Percentiles rank a stretch among this genome's conserved stretches.
Conservation (phyloP, 2,113 vertebrate genomes). For the Capreolus pygargus region DNA sequence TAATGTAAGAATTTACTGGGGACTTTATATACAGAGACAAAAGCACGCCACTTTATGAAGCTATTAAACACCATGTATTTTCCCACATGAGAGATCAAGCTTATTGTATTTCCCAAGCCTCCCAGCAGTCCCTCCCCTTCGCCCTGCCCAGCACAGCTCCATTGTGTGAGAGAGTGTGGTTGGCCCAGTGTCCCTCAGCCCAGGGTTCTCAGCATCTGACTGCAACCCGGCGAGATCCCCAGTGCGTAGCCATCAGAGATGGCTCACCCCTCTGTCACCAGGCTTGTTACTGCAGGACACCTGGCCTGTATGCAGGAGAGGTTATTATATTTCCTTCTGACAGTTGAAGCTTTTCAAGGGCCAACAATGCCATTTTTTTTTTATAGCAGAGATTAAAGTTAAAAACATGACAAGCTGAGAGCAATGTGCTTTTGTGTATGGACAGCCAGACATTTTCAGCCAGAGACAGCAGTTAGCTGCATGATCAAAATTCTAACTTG, state of each 20-base stretch:
- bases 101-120: conserved; percentile 71
- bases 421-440: conserved; percentile 65
- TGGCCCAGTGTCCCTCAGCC: conserved; percentile 60
- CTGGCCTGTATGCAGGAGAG: conserved; percentile 66
- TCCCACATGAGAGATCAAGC: conserved; percentile 79
- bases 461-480: conserved; percentile 28
- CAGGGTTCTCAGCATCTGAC: conserved; percentile 60
- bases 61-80: conserved; percentile 78
- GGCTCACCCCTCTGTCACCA: conserved; percentile 66
- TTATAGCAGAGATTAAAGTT: conserved; percentile 73
- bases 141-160: not conserved
- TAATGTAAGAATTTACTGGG: conserved; percentile 80
- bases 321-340: conserved; percentile 79
- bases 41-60: conserved; percentile 77
- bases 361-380: conserved; percentile 72
- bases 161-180: conserved; percentile 58
- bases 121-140: conserved; percentile 23
- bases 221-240: conserved; percentile 50
- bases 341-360: conserved; percentile 72
- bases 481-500: not conserved
- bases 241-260: conserved; percentile 58
- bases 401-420: conserved; percentile 66
- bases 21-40: conserved; percentile 73
- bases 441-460: conserved; percentile 66
- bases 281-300: conserved; percentile 72